These are phyloP conservation scores for Podotricha telesiphe DNA, from an alignment of 2,888 invertebrate species.

Conservation along the genomic window DNA sequence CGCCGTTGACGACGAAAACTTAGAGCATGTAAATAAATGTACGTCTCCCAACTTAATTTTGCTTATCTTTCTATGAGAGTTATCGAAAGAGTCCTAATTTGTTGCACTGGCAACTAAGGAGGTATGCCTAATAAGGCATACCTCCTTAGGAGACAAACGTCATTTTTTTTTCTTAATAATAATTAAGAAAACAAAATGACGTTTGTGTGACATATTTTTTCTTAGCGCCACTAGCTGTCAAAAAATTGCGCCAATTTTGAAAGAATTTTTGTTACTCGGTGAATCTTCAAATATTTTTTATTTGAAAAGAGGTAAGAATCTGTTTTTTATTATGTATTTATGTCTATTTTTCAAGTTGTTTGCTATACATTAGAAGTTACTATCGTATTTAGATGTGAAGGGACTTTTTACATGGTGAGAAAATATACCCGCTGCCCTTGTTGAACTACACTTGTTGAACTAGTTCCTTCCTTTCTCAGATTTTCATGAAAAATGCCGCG, in stretches of 20 bases:
- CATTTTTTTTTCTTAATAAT: too few species aligned
- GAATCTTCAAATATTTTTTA: slow-evolving; percentile 44
- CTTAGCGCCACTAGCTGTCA: slow-evolving; percentile 41
- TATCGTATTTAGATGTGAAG: slow-evolving; percentile 26
- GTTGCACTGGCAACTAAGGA: slow-evolving; percentile 37
- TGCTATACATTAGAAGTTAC: not conserved
- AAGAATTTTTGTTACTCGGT: slow-evolving; percentile 42
- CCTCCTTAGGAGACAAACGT: too few species aligned
- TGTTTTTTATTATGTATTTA: slow-evolving; percentile 35
- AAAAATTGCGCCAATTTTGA: slow-evolving; percentile 41
- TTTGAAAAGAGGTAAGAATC: slow-evolving; percentile 42
- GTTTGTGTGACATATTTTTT: slow-evolving; percentile 39
- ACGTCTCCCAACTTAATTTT: too few species aligned
- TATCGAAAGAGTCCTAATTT: slow-evolving; percentile 37
- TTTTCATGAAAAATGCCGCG: not conserved
- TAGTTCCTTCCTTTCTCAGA: slow-evolving; percentile 2
- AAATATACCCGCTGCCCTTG: slow-evolving; percentile 39
- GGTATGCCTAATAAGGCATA: too few species aligned
- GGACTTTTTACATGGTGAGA: slow-evolving; percentile 35
- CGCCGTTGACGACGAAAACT: too few species aligned
- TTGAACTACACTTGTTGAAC: slow-evolving; percentile 13
- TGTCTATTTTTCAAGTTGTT: slow-evolving; percentile 36
- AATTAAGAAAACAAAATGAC: slow-evolving; percentile 33
- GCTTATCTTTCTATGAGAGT: slow-evolving; percentile 37
- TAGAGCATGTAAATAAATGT: too few species aligned